Evolutionary conservation across 2,113 vertebrate species (phyloP), one percentile per base, ranked within the genome.

Genomic region (Paedocypris sp.): DNA sequence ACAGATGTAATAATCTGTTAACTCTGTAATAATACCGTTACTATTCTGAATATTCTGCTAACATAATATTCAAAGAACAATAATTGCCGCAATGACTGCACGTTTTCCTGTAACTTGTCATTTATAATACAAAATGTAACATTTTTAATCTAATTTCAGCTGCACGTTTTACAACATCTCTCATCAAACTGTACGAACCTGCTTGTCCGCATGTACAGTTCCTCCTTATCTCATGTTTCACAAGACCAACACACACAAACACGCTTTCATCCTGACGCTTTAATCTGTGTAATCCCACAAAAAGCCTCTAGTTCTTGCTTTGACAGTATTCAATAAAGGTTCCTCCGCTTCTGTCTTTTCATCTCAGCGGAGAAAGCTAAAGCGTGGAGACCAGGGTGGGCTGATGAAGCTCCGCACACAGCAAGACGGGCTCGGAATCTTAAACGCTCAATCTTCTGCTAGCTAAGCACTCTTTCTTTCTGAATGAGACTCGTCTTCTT

Each of bases 231-330:
- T 56, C 25, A 41, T 56, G 4, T 2, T 26, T n/a, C 13, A 9
- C 26, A 10, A 29, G n/a, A 43, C 19, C 15, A 20, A 5, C 36
- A 41, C 15, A 42, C 15, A 7, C 25, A 57, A 35, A 42, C 20
- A 10, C 23, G 47, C 38, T 25, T 22, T 38, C 29, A 67, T 31
- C 4, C 29, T 22, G 35, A 67, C 47, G 23, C 41, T 51, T 67
- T 67, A 62, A 67, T 67, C 65, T 67, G 42, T 36, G 49, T 67
- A 68, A 68, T 68, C 66, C 66, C 43, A 23, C 42, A 54, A 62
- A 62, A 51, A 54, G 41, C 33, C 26, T 49, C 15, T 41, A 13
- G n/a, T 54, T 48, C 1, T 13, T 54, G 33, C 26, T 59, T 59
- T 31, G 49, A 20, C 42, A 53, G 20, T 12, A 2, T 35, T 25